Percentiles rank a stretch among this genome's conserved stretches.
Conservation (phyloP, 2,888 invertebrate species). For the Loripinus fragilis region DNA sequence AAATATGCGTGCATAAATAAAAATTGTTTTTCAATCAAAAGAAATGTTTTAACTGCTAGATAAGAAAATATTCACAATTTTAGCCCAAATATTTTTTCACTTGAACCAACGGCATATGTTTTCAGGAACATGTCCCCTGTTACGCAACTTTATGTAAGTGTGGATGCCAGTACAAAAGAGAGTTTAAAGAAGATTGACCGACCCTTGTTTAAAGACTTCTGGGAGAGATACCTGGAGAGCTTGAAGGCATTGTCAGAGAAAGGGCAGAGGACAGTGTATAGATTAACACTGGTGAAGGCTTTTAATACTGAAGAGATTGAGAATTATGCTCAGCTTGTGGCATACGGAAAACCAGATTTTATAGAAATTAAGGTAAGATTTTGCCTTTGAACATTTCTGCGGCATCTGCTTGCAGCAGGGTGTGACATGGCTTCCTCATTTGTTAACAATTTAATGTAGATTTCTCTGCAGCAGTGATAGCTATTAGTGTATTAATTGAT, state of each 20-base stretch:
- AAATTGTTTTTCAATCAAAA: too few species aligned
- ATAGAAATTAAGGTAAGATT: conserved; percentile 86
- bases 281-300: conserved; percentile 86
- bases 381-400: too few species aligned
- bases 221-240: conserved; percentile 86
- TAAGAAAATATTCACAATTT: too few species aligned
- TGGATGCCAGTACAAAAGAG: conserved; percentile 86
- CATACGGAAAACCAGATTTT: conserved; percentile 86
- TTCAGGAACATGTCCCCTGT: conserved; percentile 84
- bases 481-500: too few species aligned
- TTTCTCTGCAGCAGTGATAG: too few species aligned
- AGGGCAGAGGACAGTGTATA: conserved; percentile 86
- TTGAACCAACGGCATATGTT: too few species aligned
- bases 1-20: too few species aligned
- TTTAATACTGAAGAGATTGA: conserved; percentile 86
- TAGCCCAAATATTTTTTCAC: too few species aligned
- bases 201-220: conserved; percentile 86
- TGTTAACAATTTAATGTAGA: too few species aligned
- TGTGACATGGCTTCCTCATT: too few species aligned
- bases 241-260: conserved; percentile 85
- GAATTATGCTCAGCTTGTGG: conserved; percentile 85
- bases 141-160: conserved; percentile 86
- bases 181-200: conserved; percentile 86
- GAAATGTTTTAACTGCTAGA: too few species aligned
- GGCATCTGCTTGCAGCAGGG: too few species aligned